Evolutionary conservation across 2,797 vertebrate genomes (phyloP).

Genomic region (Chrysocyon brachyurus): DNA sequence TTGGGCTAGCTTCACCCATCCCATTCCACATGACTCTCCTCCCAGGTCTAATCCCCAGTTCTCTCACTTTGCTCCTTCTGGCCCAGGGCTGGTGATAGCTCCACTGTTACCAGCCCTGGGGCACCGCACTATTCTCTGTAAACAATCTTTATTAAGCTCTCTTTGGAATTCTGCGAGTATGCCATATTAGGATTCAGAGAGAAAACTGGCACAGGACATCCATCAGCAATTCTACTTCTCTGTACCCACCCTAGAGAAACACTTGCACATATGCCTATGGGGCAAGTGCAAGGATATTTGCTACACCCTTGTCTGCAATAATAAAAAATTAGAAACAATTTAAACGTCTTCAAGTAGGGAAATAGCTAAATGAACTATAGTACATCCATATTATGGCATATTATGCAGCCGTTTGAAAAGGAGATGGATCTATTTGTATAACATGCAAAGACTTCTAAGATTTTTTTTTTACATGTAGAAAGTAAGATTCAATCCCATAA

Average conservation of each 20-base stretch:
- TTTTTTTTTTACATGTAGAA: constrained; percentile 31
- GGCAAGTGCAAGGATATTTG: not conserved
- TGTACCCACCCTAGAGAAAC: not conserved
- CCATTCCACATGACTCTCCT: not conserved
- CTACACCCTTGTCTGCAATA: not conserved
- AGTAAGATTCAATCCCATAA: not conserved
- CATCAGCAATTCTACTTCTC: not conserved
- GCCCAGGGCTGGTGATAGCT: not conserved
- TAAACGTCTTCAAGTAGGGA: not conserved
- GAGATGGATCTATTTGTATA: not conserved
- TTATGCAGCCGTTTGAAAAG: not conserved
- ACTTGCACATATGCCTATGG: not conserved
- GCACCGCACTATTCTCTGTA: not conserved
- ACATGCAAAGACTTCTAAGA: not conserved
- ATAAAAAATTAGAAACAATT: not conserved
- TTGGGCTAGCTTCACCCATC: not conserved
- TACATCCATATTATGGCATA: not conserved
- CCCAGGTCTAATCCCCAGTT: not conserved
- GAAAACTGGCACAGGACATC: not conserved
- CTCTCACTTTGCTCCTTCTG: not conserved
- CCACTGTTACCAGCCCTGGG: not conserved
- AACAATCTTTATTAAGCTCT: not conserved
- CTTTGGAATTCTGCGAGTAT: not conserved
- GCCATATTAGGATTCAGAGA: not conserved
- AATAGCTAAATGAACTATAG: not conserved